phyloP scores from a whole-genome alignment of 2,888 invertebrate species.

The Trichogramma evanescens region DNA sequence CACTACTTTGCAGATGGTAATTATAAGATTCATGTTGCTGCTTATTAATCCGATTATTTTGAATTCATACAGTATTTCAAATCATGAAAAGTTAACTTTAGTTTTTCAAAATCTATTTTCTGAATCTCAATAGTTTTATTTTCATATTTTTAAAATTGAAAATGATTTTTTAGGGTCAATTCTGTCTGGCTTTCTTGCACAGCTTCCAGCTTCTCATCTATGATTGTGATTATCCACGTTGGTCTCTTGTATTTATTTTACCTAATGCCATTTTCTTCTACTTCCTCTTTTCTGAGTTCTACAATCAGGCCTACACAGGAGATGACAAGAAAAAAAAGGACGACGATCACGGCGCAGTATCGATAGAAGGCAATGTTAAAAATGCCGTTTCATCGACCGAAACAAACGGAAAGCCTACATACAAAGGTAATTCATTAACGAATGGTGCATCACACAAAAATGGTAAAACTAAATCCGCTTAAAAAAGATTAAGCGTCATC shows the following conservation, averaged over 20 bases:
- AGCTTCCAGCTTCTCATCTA: conserved; percentile 77
- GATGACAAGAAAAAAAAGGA: conserved; percentile 15
- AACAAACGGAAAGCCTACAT: too few relatives aligned
- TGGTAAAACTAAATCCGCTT: conserved; percentile 4
- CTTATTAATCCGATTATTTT: background rate
- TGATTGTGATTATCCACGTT: conserved; percentile 83
- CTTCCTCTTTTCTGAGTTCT: conserved; percentile 86
- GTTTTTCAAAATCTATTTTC: too few relatives aligned
- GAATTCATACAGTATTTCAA: too few relatives aligned
- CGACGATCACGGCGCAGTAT: conserved; percentile 2
- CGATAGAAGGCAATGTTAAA: conserved; percentile 5
- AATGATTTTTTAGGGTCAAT: conserved; percentile 67
- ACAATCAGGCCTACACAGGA: conserved; percentile 64
- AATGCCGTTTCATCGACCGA: background rate
- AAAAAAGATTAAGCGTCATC: background rate
- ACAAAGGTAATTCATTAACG: background rate
- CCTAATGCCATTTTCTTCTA: conserved; percentile 91
- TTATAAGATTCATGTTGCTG: background rate
- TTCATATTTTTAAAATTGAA: background rate
- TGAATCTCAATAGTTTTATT: too few relatives aligned
- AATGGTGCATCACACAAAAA: background rate
- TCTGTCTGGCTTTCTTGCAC: conserved; percentile 80
- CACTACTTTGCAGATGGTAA: conserved; percentile 83
- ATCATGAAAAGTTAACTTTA: too few relatives aligned
- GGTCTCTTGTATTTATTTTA: conserved; percentile 74